These are phyloP conservation scores for Sminthurinus signatus DNA, from an alignment of 1,140 invertebrate species.

Conservation along the genomic window DNA sequence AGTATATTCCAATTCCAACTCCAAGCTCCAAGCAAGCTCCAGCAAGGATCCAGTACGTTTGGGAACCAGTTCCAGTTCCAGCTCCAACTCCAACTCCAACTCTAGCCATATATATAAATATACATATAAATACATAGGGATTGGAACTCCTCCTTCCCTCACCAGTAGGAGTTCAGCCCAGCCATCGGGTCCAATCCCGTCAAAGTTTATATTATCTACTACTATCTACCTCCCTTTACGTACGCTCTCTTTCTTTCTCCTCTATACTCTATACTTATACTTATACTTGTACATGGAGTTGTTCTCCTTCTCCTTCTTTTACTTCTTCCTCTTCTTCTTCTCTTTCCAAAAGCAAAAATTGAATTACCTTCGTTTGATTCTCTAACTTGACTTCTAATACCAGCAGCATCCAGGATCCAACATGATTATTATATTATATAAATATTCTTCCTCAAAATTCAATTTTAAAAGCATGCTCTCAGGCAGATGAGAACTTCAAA, in stretches of 20 bases:
- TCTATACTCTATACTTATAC: background rate
- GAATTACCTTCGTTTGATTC: slow-evolving; percentile 20
- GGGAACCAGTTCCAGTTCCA: no score
- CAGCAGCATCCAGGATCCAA: slow-evolving; percentile 16
- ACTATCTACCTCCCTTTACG: no score
- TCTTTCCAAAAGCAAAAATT: slow-evolving; percentile 13
- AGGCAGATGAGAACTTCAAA: slow-evolving; percentile 16
- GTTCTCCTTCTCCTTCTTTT: background rate
- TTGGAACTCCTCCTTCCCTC: slow-evolving; percentile 4
- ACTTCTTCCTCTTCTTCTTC: background rate
- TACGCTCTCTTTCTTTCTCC: background rate
- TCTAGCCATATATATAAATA: no score
- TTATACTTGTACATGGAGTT: no score
- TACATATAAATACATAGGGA: no score
- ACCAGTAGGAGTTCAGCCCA: no score
- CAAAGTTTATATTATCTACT: slow-evolving; percentile 16
- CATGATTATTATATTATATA: slow-evolving; percentile 21
- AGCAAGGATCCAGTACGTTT: no score
- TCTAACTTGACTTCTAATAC: slow-evolving; percentile 20
- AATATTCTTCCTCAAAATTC: slow-evolving; percentile 16
- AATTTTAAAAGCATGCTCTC: slow-evolving; percentile 18
- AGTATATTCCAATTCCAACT: no score
- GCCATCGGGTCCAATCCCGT: slow-evolving; percentile 17
- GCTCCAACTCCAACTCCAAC: no score
- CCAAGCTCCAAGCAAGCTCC: no score